A percentile compares a stretch with the other conserved stretches of the same genome.
These are phyloP conservation scores for Eumaeus atala DNA, from an alignment of 1,140 invertebrate species.

Conservation along the genomic window DNA sequence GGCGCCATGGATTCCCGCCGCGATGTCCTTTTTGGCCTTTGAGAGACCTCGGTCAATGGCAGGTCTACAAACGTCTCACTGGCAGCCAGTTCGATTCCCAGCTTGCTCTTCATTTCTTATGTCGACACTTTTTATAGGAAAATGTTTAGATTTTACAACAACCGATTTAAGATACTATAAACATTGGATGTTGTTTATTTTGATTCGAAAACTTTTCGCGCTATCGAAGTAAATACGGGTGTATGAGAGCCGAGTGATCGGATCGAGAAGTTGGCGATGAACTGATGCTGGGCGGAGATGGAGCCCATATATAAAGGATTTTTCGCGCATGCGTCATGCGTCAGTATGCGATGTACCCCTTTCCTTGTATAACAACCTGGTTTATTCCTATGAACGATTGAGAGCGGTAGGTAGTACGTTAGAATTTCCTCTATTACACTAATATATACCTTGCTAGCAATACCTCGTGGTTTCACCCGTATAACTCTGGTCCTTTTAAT, in stretches of 20 bases:
- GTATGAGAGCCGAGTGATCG: background rate
- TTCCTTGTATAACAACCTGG: slow-evolving; percentile 3
- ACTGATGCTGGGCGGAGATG: slow-evolving; percentile 4
- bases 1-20: slow-evolving; percentile 53
- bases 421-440: no score
- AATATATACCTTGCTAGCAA: no score
- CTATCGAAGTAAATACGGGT: background rate
- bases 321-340: slow-evolving; percentile 10
- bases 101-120: slow-evolving; percentile 57
- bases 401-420: no score
- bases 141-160: slow-evolving; percentile 20
- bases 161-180: slow-evolving; percentile 11
- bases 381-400: background rate
- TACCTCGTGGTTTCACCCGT: no score
- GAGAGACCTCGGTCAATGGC: slow-evolving; percentile 37
- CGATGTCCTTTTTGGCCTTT: slow-evolving; percentile 34
- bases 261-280: background rate
- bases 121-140: slow-evolving; percentile 29
- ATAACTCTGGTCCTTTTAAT: no score
- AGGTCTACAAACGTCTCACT: slow-evolving; percentile 50
- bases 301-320: background rate
- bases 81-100: slow-evolving; percentile 45
- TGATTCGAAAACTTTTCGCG: slow-evolving; percentile 17
- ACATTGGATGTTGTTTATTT: slow-evolving; percentile 8
- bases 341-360: background rate